These are phyloP conservation scores for Megaptera novaeangliae DNA, from an alignment of 2,113 vertebrate species.

Conservation along the genomic window DNA sequence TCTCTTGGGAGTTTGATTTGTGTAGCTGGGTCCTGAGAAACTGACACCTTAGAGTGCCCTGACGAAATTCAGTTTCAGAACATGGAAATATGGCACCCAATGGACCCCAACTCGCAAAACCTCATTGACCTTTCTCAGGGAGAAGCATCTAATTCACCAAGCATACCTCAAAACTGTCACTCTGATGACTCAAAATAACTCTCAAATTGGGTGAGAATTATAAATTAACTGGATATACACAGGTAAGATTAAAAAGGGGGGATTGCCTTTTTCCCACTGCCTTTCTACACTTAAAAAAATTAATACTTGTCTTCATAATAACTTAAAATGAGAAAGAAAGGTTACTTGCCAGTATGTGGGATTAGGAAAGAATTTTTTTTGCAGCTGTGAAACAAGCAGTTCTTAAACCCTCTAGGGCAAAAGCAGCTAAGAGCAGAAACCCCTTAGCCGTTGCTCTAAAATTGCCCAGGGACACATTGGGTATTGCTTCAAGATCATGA, in stretches of 20 bases:
- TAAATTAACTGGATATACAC: neutral
- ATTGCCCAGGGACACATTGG: neutral
- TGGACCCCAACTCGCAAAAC: neutral
- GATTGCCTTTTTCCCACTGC: neutral
- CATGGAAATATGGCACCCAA: neutral
- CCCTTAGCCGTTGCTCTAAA: neutral
- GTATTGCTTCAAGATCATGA: neutral
- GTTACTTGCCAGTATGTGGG: neutral
- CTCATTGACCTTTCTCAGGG: neutral
- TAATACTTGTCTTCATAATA: neutral
- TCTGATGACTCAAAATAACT: neutral
- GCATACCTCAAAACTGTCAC: neutral
- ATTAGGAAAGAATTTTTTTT: neutral
- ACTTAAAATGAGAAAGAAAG: neutral
- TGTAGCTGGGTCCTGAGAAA: neutral
- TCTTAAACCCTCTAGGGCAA: neutral
- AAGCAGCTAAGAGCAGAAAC: neutral
- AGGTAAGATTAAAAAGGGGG: neutral
- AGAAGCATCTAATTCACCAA: neutral
- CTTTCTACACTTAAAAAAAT: neutral
- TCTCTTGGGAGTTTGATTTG: neutral
- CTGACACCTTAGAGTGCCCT: neutral
- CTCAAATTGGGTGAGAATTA: neutral
- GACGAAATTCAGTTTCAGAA: neutral
- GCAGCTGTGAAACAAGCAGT: neutral